Evolutionary conservation across 1,140 invertebrate species (phyloP), one percentile per base, ranked within the genome.

Genomic region (Lethrus apterus): DNA sequence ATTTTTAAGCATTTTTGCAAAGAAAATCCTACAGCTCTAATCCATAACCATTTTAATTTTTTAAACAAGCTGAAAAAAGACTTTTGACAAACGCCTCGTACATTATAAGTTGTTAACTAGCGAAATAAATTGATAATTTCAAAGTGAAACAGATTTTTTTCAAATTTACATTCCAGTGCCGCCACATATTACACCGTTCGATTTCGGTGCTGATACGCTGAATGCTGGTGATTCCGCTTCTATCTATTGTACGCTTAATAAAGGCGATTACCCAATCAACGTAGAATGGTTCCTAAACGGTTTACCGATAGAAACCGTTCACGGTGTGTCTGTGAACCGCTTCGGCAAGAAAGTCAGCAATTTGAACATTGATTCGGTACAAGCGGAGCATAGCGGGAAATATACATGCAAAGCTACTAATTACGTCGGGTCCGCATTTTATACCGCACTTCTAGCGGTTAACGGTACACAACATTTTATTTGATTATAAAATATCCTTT

Each of bases 241-340:
- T 52, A 74, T 82, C 29, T 78, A 78, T 55, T 89, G 85, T 63
- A 71, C 79, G 48, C 79, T 86, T 19, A 77, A 78, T 13, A 83
- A 85, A 59, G 87, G 86, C 30, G 86, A 88, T 60, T 68, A 81
- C 50, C 84, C 84, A 4, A 66, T 87, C 35, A 79, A 76, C 34
- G 81, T 87, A 51, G 71, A 69, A 17, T 89, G 84, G 85, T 78
- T 74, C 34, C 78, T 86, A 57, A 82, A 78, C 26, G 42, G 44
- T 9, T 46, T 43, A 23, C 48, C 38, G 24, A 68, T 67, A 11
- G 56, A 52, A 36, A 57, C 68, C 18, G 60, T 69, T 41, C 32
- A 44, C n/a, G 59, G 59, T 11, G 43, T 60, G 23, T 65, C 60
- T 5, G 58, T 73, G 2, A 63, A 64, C 20, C 65, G 67, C 43